phyloP scores from a whole-genome alignment of 2,888 invertebrate species.

The Brachyptera putata region DNA sequence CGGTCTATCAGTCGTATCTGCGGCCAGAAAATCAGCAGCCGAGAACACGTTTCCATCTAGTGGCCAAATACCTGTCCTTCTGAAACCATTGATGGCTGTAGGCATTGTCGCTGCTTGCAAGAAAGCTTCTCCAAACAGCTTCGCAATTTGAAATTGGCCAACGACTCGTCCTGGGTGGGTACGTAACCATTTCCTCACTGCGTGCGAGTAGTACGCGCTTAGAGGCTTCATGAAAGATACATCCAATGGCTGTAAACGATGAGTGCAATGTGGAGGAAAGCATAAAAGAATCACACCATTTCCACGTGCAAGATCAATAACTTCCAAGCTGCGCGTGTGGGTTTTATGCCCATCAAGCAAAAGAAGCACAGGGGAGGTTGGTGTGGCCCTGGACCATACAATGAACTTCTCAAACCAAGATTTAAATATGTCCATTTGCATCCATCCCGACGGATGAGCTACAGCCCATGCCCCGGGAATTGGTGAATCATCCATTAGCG shows the following conservation, averaged over 20 bases:
- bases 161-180: background rate
- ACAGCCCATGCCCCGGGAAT: too few relatives aligned
- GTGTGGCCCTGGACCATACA: too few relatives aligned
- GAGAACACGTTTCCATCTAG: background rate
- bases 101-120: constrained; percentile 20
- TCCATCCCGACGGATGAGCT: too few relatives aligned
- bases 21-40: background rate
- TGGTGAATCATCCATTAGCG: too few relatives aligned
- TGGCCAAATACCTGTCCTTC: constrained; percentile 5
- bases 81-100: constrained; percentile 8
- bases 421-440: too few relatives aligned
- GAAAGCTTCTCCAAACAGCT: constrained; percentile 26
- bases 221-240: background rate
- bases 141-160: background rate
- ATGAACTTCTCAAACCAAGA: too few relatives aligned
- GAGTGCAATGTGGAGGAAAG: constrained; percentile 13
- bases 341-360: too few relatives aligned
- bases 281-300: background rate
- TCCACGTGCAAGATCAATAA: too few relatives aligned
- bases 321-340: too few relatives aligned
- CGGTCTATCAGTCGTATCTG: background rate
- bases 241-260: constrained; percentile 12
- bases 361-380: too few relatives aligned
- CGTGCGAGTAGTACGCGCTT: background rate
- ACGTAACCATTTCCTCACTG: background rate